Base-by-base conservation (phyloP, 2,888 invertebrate species). In the Drosophila setosimentum region DNA sequence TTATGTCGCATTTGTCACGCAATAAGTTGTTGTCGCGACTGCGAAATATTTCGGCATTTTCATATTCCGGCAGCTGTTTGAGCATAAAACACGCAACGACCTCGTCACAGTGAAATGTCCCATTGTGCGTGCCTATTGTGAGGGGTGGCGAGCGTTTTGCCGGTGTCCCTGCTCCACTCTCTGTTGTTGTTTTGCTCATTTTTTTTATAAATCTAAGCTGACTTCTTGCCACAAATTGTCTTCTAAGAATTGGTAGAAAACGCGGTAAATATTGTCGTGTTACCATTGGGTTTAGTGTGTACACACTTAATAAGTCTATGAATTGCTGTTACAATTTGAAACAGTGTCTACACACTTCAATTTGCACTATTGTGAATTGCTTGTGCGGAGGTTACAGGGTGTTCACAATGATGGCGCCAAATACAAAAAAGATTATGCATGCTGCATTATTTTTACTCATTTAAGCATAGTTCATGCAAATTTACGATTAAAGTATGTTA, bases 1-100 rank as follows among this genome's bases (percentile, higher is more conserved):
- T 98, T 79, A 99, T 95, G 91, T 99, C 98, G 93, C 99, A 99
- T 6, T 88, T 84, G 2, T 95, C 94, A 0, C 96, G 95, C 62
- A 99, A 94, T 79, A 95, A 94, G 83, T 94, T 89, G 27, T 82
- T 76, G 78, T 96, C 94, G 53, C 96, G 94, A 0, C 95, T 95
- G 81, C 97, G 94, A 10, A 98, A 92, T 68, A 99, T 97, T 78
- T 95, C 94, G 0, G 98, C 97, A 93, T 97, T 94, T 87, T 95
- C 94, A 92, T 96, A 99, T 81, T 96, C 94, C 0, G 98, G 97
- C 6, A 99, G 93, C 58, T 95, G 94, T 91, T 96, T 96, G 24
- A 99, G 94, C 96, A 99, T 96, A 91, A 95, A 98, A 92, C 98
- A 98, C 0, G 98, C 99, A n/a, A 99, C 93, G 1, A 91, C 91